These are phyloP conservation scores for Desmophyllum pertusum DNA, from an alignment of 92 coral and sea anemone genomes.

Conservation along the genomic window DNA sequence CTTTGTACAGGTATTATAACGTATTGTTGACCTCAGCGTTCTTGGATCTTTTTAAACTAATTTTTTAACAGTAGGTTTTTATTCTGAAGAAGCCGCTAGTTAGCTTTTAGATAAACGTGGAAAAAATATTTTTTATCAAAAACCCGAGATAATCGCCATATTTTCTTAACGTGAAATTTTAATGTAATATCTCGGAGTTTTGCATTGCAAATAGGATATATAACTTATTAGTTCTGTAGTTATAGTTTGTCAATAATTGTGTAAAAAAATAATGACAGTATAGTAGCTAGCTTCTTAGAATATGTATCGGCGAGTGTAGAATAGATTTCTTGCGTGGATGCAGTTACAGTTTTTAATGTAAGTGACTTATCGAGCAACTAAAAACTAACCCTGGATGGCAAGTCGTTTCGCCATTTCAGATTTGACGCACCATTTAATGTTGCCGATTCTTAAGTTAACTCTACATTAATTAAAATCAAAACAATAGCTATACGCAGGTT, in stretches of 20 bases:
- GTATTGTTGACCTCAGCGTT: neutral
- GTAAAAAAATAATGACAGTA: neutral
- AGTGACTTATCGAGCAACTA: neutral
- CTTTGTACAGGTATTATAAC: slow-evolving; percentile 11
- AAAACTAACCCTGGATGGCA: neutral
- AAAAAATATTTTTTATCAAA: slow-evolving; percentile 18
- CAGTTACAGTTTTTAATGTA: neutral
- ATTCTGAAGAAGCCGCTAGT: neutral
- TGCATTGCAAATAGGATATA: slow-evolving; percentile 1
- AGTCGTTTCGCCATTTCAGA: neutral
- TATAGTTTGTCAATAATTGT: too few relatives aligned
- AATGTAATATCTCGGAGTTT: slow-evolving; percentile 16
- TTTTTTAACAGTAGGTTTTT: neutral
- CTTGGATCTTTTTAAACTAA: slow-evolving; percentile 3
- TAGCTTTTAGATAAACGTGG: slow-evolving; percentile 17
- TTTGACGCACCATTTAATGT: neutral
- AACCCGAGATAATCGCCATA: slow-evolving; percentile 8
- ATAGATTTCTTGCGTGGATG: neutral
- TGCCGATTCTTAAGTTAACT: neutral
- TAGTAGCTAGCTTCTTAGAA: neutral
- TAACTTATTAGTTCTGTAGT: slow-evolving; percentile 19
- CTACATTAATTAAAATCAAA: neutral
- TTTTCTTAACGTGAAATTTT: slow-evolving; percentile 32
- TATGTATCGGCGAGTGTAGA: neutral
- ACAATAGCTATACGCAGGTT: neutral